Conservation (phyloP, 2,113 vertebrate genomes). For the Arizona elegans region DNA sequence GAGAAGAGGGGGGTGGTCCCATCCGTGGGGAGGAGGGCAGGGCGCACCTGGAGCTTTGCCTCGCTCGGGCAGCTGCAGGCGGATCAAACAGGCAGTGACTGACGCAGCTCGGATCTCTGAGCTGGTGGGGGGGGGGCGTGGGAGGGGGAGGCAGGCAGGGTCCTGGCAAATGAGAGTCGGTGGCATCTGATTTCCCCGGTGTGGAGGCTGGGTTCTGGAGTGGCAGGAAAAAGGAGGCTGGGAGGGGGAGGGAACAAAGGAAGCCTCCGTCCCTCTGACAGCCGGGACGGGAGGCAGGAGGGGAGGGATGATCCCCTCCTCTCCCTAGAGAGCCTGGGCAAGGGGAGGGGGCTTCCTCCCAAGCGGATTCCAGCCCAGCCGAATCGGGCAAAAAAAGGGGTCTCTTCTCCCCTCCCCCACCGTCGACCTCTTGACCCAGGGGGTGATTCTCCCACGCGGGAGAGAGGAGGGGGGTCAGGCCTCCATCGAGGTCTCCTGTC, state of each 20-base stretch:
- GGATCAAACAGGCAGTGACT: conserved; percentile 47
- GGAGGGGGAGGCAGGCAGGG: not conserved
- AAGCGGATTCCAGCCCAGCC: not conserved
- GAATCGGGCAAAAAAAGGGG: not conserved
- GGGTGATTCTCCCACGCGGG: not conserved
- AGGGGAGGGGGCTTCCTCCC: not conserved
- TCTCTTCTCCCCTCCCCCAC: too few species aligned
- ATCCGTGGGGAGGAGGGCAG: conserved; percentile 28
- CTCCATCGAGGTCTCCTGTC: not conserved
- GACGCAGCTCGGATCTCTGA: conserved; percentile 41
- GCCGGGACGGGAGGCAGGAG: not conserved
- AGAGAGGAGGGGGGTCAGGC: not conserved
- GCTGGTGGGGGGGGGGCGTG: not conserved
- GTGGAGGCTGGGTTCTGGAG: not conserved
- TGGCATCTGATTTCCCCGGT: not conserved
- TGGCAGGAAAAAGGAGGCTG: not conserved
- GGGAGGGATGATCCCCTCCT: not conserved
- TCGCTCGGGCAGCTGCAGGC: conserved; percentile 25
- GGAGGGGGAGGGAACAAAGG: conserved; percentile 33
- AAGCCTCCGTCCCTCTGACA: not conserved
- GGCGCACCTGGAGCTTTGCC: conserved; percentile 58
- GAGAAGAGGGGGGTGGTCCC: not conserved
- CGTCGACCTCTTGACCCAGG: not conserved
- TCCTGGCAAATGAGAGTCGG: conserved; percentile 7
- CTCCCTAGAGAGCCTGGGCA: not conserved